These are phyloP conservation scores for Sinocyclocheilus rhinocerous DNA, from an alignment of 2,113 vertebrate genomes.

Conservation along the genomic window DNA sequence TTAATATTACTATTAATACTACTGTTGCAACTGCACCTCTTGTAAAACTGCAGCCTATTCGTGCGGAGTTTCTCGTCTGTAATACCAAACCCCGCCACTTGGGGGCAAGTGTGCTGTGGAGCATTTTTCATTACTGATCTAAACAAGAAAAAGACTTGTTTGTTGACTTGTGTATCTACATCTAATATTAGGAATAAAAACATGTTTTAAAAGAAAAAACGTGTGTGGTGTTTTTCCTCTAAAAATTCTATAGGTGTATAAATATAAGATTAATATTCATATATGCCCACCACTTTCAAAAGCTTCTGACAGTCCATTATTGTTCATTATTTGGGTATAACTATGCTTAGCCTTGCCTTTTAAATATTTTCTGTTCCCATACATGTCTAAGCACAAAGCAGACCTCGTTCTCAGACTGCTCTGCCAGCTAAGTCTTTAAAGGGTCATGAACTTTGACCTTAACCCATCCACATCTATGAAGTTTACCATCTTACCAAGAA, in stretches of 20 bases:
- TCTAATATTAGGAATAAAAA: constrained; percentile 83
- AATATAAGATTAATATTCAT: not conserved
- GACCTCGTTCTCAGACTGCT: not conserved
- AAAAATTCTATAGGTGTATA: not conserved
- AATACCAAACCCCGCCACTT: constrained; percentile 76
- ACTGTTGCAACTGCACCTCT: constrained; percentile 70
- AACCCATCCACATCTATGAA: not conserved
- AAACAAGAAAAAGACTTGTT: constrained; percentile 68
- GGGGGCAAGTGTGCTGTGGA: constrained; percentile 82
- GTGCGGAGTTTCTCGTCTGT: constrained; percentile 80
- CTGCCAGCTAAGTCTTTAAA: not conserved
- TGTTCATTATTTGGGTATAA: not conserved
- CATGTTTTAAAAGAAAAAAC: constrained; percentile 75
- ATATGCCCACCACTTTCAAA: not conserved
- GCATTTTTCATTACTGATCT: constrained; percentile 78
- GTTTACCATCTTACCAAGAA: not conserved
- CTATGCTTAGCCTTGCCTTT: not conserved
- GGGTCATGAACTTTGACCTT: constrained; percentile 33
- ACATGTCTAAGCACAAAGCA: not conserved
- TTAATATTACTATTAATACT: constrained; percentile 76
- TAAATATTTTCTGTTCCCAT: constrained; percentile 2
- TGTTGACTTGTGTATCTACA: constrained; percentile 84
- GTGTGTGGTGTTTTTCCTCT: not conserved
- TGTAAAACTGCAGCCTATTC: constrained; percentile 74
- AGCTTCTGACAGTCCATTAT: not conserved